Conservation (phyloP, 1,140 invertebrate genomes). For the Delia radicum region DNA sequence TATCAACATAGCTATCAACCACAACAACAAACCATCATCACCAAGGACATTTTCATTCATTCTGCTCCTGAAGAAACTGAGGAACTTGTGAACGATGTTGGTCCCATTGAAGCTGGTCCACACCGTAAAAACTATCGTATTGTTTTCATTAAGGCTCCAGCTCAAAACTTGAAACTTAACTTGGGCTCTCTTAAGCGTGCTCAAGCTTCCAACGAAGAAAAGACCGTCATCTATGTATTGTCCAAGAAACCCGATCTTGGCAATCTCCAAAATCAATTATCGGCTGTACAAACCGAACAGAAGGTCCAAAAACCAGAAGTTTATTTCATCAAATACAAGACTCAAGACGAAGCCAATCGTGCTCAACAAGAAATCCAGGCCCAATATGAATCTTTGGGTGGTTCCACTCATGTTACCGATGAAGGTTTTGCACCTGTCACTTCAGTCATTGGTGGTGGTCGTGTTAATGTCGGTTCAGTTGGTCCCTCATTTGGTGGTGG, state of each 20-base stretch:
- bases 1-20: neutral
- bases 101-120: conserved; percentile 49
- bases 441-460: conserved; percentile 38
- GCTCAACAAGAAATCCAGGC: conserved; percentile 54
- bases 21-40: conserved; percentile 40
- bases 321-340: conserved; percentile 75
- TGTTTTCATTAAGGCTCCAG: conserved; percentile 83
- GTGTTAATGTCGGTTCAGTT: neutral
- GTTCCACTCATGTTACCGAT: conserved; percentile 50
- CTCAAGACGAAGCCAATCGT: conserved; percentile 60
- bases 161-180: conserved; percentile 66
- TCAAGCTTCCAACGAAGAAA: conserved; percentile 73
- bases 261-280: conserved; percentile 48
- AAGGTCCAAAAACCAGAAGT: conserved; percentile 69
- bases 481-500: neutral
- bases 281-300: conserved; percentile 40
- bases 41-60: conserved; percentile 53
- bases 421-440: conserved; percentile 49
- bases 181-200: conserved; percentile 60
- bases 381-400: conserved; percentile 50
- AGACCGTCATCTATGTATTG: conserved; percentile 82
- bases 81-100: conserved; percentile 35
- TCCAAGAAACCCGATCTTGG: conserved; percentile 65
- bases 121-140: conserved; percentile 83
- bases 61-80: conserved; percentile 52